A percentile compares a stretch with the other conserved stretches of the same genome.
phyloP scores from a whole-genome alignment of 2,888 invertebrate species.

The Napeogenes sylphis region DNA sequence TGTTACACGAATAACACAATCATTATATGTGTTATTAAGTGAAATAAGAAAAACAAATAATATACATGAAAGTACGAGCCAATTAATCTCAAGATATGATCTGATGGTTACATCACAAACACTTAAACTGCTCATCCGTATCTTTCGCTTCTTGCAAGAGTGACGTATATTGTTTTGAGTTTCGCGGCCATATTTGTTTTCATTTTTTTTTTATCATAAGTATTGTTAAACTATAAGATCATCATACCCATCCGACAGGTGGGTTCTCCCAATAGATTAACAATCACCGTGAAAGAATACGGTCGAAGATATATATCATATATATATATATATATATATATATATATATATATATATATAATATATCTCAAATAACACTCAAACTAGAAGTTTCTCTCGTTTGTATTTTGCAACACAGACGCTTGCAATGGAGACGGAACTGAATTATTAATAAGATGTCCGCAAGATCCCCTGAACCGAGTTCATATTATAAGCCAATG shows the following conservation, averaged over 20 bases:
- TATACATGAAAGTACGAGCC: slow-evolving; percentile 13
- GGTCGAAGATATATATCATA: too few species aligned
- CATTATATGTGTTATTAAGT: too few species aligned
- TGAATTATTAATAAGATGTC: slow-evolving; percentile 57
- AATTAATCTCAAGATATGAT: slow-evolving; percentile 18
- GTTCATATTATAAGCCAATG: slow-evolving; percentile 13
- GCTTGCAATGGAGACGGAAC: slow-evolving; percentile 48
- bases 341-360: too few species aligned
- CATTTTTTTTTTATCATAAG: too few species aligned
- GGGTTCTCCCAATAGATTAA: too few species aligned
- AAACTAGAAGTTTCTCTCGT: background rate
- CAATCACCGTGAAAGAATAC: too few species aligned
- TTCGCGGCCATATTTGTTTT: too few species aligned
- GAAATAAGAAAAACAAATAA: background rate
- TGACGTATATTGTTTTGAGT: too few species aligned
- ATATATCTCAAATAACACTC: background rate
- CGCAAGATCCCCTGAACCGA: slow-evolving; percentile 40
- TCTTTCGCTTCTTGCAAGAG: slow-evolving; percentile 17
- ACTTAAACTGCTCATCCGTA: slow-evolving; percentile 29
- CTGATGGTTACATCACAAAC: slow-evolving; percentile 24
- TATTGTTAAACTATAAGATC: too few species aligned
- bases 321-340: too few species aligned
- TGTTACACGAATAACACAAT: too few species aligned
- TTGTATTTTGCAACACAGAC: slow-evolving; percentile 42
- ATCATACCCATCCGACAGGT: too few species aligned